Evolutionary conservation across 1,140 invertebrate species (phyloP), one percentile per base, ranked within the genome.

Genomic region (Ephestia elutella): DNA sequence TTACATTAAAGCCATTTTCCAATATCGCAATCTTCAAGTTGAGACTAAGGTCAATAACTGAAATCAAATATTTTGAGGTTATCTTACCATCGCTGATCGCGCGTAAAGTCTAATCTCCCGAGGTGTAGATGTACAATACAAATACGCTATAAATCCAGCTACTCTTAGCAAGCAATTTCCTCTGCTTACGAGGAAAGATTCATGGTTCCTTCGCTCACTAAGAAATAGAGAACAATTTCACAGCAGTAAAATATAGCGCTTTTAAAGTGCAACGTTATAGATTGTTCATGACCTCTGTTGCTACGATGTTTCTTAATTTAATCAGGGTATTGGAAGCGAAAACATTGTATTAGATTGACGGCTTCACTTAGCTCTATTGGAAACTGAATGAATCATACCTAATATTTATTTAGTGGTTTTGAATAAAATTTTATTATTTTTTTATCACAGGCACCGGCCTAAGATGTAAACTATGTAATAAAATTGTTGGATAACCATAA

Each of bases 81-180:
- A 32, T 32, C 4, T 32, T 9, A 32, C 9, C 7, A 44, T 15
- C 38, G 13, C 38, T 17, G 38, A 44, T 44, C 38, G 13, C 13
- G 38, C 38, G 13, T 44, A 15, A 53, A 18, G 19, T 53, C 50
- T 53, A 53, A 53, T 53, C 50, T 25, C 13, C 57, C 21, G 21
- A 25, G 62, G 56, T 54, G 57, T 10, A 32, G 11, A 32, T 32
- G 11, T 32, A 32, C 56, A 58, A 44, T 69, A 67, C 70, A 73
- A 72, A 76, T 71, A 70, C 70, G 68, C 72, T 62, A 80, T 82
- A 82, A 82, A 82, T 82, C 73, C 70, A 68, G 65, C 62, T 80
- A 82, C 75, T 82, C 77, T 75, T 72, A 73, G 73, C 71, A 68
- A 73, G 77, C 75, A 78, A 80, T 77, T 74, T 78, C 71, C 78